A percentile compares a stretch with the other conserved stretches of the same genome.
These are phyloP conservation scores for Hybognathus amarus DNA, from an alignment of 2,797 vertebrate species.

Conservation along the genomic window DNA sequence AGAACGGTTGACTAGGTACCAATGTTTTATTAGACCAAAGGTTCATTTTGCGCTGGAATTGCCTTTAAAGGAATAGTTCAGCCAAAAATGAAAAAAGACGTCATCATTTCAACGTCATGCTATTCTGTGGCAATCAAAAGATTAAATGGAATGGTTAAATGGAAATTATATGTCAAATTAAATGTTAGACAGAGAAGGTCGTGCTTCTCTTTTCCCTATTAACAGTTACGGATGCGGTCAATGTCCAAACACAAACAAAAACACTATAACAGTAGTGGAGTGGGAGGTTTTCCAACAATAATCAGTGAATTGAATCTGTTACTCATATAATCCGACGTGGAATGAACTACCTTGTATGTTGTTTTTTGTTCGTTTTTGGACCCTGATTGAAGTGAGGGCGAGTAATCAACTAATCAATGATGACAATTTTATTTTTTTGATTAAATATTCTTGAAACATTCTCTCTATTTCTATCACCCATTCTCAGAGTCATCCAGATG, in stretches of 20 bases:
- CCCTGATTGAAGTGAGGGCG: neutral
- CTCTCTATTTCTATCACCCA: slow-evolving; percentile 12
- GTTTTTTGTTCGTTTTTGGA: neutral
- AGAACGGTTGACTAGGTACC: too few relatives aligned
- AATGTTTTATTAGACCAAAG: too few relatives aligned
- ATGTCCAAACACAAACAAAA: neutral
- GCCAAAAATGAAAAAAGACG: neutral
- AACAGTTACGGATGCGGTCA: neutral
- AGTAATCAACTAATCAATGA: neutral
- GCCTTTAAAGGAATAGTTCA: neutral
- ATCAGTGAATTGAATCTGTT: neutral
- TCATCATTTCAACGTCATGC: neutral
- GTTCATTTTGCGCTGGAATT: too few relatives aligned
- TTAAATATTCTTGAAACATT: slow-evolving; percentile 12
- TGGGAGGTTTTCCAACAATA: neutral
- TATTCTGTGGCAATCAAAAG: too few relatives aligned
- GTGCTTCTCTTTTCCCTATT: neutral
- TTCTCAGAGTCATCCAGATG: slow-evolving; percentile 25
- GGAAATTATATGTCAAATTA: neutral
- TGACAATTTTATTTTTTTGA: neutral
- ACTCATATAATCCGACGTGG: neutral
- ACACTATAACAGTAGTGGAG: neutral
- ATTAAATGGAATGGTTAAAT: neutral
- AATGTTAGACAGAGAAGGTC: neutral
- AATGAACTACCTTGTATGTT: neutral